Evolutionary conservation across 2,797 vertebrate species (phyloP), one percentile per base, ranked within the genome.

Genomic region (Agapornis canus): DNA sequence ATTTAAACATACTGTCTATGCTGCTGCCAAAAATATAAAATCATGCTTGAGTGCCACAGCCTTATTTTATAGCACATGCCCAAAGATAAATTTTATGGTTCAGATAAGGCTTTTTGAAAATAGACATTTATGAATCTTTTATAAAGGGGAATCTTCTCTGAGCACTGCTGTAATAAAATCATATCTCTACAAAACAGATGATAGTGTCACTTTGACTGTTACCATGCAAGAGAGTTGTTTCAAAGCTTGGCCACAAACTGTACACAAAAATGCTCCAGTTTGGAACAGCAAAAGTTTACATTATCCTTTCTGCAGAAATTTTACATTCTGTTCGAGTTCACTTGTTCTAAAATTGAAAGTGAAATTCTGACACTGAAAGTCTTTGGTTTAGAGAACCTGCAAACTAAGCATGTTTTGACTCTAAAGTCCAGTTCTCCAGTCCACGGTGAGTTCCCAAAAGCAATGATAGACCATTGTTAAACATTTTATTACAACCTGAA

Each of bases 51-150:
- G 9, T 56, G 57, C 54, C 43, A 71, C 42, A 72, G 52, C 10
- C 49, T 75, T 82, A 80, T 81, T 92, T 93, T 91, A 87, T 39
- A 87, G 84, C 59, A 72, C 60, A 69, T 40, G 45, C 47, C 69
- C 78, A 79, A 89, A 86, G 72, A 91, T 11, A 91, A 89, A 86
- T 94, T 89, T 95, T 79, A 69, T 90, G 61, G 75, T 87, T 89
- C 54, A 85, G 68, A 90, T 93, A 87, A 89, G 49, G 32, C 22
- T 48, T 83, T 94, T 81, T 76, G 27, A 87, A 94, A 95, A 82
- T 22, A 93, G 84, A 75, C 69, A 88, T 78, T 87, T 95, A 95
- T 63, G 47, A 86, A 47, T 83, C 65, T 91, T 92, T 95, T 92
- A 81, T 92, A 89, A 69, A 89, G 69, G 11, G 13, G 23, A 66